Conservation (phyloP, 2,113 vertebrate genomes). For the Odobenus rosmarus region DNA sequence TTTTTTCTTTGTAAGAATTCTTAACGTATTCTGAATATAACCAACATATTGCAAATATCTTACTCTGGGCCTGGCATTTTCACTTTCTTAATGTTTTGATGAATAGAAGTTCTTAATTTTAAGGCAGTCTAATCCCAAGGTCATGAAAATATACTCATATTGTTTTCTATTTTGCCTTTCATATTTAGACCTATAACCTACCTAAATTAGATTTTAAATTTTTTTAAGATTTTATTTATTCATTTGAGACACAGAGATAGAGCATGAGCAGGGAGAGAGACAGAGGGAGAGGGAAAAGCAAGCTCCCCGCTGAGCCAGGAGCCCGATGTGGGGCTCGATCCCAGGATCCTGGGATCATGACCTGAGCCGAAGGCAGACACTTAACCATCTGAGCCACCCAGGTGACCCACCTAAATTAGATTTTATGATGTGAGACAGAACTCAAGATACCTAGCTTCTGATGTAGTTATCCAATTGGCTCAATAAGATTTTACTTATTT, state of each 20-base stretch:
- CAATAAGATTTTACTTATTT: too few relatives aligned
- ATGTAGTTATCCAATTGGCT: not conserved
- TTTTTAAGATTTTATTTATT: too few relatives aligned
- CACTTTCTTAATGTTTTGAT: not conserved
- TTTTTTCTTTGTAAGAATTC: not conserved
- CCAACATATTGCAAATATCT: not conserved
- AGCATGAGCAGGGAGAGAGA: too few relatives aligned
- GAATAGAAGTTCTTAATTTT: not conserved
- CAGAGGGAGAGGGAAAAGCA: too few relatives aligned
- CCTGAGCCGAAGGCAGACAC: too few relatives aligned
- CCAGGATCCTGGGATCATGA: too few relatives aligned
- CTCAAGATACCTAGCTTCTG: not conserved
- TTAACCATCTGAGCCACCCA: too few relatives aligned
- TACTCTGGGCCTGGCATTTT: not conserved
- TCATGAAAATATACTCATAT: not conserved
- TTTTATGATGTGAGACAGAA: not conserved
- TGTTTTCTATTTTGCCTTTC: not conserved
- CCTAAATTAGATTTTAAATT: not conserved
- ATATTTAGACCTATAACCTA: not conserved
- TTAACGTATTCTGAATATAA: not conserved
- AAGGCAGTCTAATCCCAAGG: not conserved
- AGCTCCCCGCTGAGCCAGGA: too few relatives aligned
- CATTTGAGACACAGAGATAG: too few relatives aligned
- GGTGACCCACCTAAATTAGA: not conserved
- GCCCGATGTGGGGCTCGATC: too few relatives aligned